Percentiles rank a stretch among this genome's conserved stretches.
phyloP scores from a whole-genome alignment of 30 jellyfish, hydroid and myxozoan genomes.

The Haliclystus octoradiatus region DNA sequence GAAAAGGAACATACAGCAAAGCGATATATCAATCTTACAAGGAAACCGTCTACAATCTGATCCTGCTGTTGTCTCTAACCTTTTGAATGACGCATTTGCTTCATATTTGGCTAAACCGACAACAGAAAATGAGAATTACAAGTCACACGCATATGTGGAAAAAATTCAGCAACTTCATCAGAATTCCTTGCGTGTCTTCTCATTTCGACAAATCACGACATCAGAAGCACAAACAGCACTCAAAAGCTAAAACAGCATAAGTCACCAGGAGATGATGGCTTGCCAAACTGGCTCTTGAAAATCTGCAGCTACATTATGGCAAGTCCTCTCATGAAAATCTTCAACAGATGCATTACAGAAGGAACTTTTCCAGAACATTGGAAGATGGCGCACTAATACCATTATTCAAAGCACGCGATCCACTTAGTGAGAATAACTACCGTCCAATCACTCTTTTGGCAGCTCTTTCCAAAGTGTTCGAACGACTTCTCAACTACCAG shows the following conservation, averaged over 20 bases:
- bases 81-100: neutral
- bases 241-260: neutral
- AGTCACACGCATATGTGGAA: no score
- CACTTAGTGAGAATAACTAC: neutral
- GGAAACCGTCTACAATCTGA: neutral
- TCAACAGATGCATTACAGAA: neutral
- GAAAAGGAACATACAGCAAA: no score
- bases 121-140: neutral
- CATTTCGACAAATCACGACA: neutral
- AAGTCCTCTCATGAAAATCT: neutral
- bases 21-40: neutral
- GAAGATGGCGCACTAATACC: neutral
- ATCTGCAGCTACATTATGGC: neutral
- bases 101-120: neutral
- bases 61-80: neutral
- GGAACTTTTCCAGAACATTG: neutral
- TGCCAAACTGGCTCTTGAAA: neutral
- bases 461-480: no score
- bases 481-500: no score
- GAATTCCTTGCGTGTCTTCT: neutral
- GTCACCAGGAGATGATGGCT: neutral
- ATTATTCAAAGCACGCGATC: neutral
- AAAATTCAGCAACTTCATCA: no score
- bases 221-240: neutral
- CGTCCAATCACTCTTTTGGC: neutral